Percentiles rank a stretch among this genome's conserved stretches.
phyloP scores from a whole-genome alignment of 2,888 invertebrate genomes.

The Rugalucina vietnamica region DNA sequence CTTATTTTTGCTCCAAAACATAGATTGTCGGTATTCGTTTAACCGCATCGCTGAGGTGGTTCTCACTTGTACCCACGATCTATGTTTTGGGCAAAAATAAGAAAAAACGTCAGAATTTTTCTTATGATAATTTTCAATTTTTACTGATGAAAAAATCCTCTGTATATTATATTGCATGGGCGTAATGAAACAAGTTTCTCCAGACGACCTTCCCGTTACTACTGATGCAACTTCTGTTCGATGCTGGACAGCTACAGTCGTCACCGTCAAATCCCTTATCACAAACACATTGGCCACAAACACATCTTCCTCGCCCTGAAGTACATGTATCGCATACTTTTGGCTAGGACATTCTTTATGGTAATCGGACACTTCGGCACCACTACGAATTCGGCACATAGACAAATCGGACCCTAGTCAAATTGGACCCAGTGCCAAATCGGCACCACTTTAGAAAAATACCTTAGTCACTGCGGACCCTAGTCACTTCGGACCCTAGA shows the following conservation, averaged over 20 bases:
- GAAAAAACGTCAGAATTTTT: not conserved
- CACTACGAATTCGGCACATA: no score
- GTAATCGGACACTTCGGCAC: no score
- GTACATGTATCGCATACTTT: no score
- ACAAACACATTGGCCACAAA: conserved; percentile 91
- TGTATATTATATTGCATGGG: not conserved
- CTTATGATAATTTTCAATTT: not conserved
- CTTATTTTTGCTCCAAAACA: no score
- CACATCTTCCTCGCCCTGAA: conserved; percentile 65
- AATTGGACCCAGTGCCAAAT: no score
- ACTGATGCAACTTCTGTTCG: conserved; percentile 47
- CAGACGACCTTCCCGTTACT: not conserved
- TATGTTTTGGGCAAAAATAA: not conserved
- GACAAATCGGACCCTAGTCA: no score
- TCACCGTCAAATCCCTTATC: conserved; percentile 87
- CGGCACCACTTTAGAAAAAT: no score
- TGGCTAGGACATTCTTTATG: no score
- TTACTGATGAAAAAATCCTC: not conserved
- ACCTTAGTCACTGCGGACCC: no score
- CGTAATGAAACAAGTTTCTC: not conserved
- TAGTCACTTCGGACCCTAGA: no score
- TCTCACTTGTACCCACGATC: not conserved
- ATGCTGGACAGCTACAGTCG: conserved; percentile 94
- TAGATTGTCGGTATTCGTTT: not conserved
- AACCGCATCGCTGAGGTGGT: not conserved